Evolutionary conservation across 2,113 vertebrate genomes (phyloP).

Genomic region (Microcebus griseorufus): DNA sequence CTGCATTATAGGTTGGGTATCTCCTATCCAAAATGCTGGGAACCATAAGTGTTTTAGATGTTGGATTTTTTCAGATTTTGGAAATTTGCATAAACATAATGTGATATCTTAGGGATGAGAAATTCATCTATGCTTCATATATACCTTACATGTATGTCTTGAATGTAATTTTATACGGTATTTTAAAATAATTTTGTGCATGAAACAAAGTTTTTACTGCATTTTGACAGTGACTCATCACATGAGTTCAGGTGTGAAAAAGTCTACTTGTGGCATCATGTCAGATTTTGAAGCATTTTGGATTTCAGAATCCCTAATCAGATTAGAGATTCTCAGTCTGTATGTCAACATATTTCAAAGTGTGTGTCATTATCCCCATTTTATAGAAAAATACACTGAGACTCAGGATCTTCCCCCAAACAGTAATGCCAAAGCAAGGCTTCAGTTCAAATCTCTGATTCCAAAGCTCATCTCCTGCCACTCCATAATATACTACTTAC

Average conservation of each 20-base stretch:
- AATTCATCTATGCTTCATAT: background rate
- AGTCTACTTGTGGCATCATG: background rate
- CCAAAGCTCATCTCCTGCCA: background rate
- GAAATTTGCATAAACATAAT: background rate
- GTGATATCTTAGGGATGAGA: background rate
- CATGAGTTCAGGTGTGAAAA: background rate
- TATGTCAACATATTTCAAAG: background rate
- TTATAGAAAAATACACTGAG: background rate
- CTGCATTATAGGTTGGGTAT: background rate
- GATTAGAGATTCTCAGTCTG: background rate
- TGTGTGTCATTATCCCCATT: background rate
- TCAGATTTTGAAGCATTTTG: background rate
- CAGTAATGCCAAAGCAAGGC: background rate
- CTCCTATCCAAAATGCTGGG: background rate
- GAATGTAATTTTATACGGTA: background rate
- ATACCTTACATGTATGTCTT: background rate
- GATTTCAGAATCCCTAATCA: background rate
- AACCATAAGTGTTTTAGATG: background rate
- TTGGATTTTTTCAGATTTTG: background rate
- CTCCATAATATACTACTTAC: background rate
- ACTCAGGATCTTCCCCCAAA: background rate
- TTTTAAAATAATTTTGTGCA: background rate
- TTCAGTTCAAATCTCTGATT: background rate
- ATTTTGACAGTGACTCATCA: background rate
- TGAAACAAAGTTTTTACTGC: background rate